Conservation (phyloP, 2,113 vertebrate species). For the Spilogale gracilis region DNA sequence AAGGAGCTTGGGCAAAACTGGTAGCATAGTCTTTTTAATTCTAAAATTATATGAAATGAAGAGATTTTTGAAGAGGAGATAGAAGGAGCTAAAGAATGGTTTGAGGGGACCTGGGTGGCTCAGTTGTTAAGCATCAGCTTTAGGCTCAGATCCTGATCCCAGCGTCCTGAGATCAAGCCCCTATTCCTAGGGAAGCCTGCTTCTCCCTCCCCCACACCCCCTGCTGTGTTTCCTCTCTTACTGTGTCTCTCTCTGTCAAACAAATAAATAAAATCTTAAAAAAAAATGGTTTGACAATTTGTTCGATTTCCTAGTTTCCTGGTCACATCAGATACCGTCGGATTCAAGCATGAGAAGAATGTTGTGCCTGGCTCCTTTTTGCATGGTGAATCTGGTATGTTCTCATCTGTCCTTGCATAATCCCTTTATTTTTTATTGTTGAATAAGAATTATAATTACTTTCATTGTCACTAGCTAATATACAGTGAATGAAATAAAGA, state of each 20-base stretch:
- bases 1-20: neutral
- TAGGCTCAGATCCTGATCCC: too few species aligned
- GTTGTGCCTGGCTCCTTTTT: neutral
- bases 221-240: too few species aligned
- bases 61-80: neutral
- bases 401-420: neutral
- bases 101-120: neutral
- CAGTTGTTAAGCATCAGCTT: too few species aligned
- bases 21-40: neutral
- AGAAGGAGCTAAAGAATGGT: neutral
- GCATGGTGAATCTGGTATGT: neutral
- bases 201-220: too few species aligned
- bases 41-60: neutral
- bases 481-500: neutral
- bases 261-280: too few species aligned
- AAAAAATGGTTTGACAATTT: neutral
- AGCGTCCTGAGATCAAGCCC: too few species aligned
- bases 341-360: neutral
- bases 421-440: neutral
- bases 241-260: too few species aligned
- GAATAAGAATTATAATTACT: neutral
- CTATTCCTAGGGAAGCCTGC: too few species aligned
- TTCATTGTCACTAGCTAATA: neutral
- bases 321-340: rapidly evolving
- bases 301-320: neutral